phyloP scores from a whole-genome alignment of 2,888 invertebrate species.

The Pandemis corylana region DNA sequence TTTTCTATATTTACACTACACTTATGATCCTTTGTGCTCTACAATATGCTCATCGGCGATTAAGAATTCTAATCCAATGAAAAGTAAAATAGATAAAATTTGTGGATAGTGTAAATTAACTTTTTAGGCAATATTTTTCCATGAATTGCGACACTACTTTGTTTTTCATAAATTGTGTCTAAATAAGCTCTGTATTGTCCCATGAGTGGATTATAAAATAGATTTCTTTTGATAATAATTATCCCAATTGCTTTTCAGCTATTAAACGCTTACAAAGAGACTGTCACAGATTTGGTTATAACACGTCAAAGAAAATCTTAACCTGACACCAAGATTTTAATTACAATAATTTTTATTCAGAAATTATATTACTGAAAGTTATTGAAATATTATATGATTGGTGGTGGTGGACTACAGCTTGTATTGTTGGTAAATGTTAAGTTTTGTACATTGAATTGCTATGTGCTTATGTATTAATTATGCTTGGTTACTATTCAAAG shows the following conservation, averaged over 20 bases:
- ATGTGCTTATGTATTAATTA: constrained; percentile 1
- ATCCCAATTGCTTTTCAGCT: too few species aligned
- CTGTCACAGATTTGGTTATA: neutral
- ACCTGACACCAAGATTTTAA: neutral
- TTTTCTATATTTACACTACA: constrained; percentile 1
- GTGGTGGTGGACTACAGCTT: constrained; percentile 8
- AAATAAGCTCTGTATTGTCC: too few species aligned
- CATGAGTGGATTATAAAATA: too few species aligned
- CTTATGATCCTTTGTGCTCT: too few species aligned
- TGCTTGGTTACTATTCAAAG: neutral
- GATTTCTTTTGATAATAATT: too few species aligned
- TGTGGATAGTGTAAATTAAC: too few species aligned
- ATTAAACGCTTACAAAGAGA: neutral
- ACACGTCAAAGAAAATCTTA: neutral
- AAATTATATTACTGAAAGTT: neutral
- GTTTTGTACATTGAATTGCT: constrained; percentile 1
- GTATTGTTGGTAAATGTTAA: neutral
- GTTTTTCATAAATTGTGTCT: too few species aligned
- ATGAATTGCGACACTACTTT: too few species aligned
- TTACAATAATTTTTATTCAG: neutral
- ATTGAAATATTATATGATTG: neutral
- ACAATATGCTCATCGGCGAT: too few species aligned
- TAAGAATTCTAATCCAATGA: too few species aligned
- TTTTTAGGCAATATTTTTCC: too few species aligned
- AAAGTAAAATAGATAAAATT: too few species aligned